Percentiles rank a stretch among this genome's conserved stretches.
phyloP scores from a whole-genome alignment of 64 coral and sea anemone species.

The Montipora sp. region DNA sequence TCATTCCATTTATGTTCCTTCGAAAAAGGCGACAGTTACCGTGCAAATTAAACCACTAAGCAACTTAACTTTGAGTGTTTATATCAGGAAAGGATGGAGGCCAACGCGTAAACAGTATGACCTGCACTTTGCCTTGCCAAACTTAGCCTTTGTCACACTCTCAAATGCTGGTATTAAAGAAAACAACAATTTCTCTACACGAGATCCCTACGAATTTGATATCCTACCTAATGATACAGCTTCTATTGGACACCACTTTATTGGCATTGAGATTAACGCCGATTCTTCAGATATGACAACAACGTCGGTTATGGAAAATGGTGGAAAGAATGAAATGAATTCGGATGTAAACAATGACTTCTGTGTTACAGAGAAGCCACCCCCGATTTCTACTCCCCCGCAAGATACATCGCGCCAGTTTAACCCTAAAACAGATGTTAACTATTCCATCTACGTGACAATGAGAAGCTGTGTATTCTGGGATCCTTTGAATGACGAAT shows the following conservation, averaged over 20 bases:
- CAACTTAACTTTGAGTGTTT: conserved; percentile 12
- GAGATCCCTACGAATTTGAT: conserved; percentile 25
- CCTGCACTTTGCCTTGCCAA: conserved; percentile 12
- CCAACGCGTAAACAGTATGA: conserved; percentile 41
- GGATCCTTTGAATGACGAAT: conserved; percentile 37
- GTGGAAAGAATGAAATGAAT: too few species aligned
- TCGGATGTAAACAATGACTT: conserved; percentile 24
- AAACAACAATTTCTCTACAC: neutral
- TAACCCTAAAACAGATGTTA: conserved; percentile 63
- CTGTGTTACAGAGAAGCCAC: conserved; percentile 77
- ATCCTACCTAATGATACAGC: neutral
- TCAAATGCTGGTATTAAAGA: neutral
- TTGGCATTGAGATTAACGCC: neutral
- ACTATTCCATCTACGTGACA: conserved; percentile 37
- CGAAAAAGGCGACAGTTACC: conserved; percentile 5
- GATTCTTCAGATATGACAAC: neutral
- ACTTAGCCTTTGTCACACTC: neutral
- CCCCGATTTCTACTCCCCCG: conserved; percentile 43
- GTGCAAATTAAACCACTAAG: conserved; percentile 26
- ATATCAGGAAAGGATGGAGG: neutral
- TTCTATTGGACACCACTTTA: conserved; percentile 3
- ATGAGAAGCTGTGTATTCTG: conserved; percentile 76
- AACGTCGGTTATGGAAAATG: neutral
- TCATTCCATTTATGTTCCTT: conserved; percentile 30
- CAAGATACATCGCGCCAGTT: conserved; percentile 26